Evolutionary conservation across 2,797 vertebrate species (phyloP).

Genomic region (Myotis planiceps): DNA sequence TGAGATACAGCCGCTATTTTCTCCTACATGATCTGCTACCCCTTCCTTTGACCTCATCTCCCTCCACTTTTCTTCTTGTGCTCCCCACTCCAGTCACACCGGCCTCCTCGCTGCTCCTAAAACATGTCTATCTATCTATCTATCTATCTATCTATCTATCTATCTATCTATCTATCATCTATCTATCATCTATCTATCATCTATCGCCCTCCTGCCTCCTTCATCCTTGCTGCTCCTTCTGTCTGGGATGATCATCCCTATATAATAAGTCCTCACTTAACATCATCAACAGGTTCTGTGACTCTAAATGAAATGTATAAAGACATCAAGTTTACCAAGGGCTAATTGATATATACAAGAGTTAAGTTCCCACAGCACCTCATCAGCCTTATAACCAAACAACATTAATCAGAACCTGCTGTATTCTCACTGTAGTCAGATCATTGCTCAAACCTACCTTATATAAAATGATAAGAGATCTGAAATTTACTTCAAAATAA

Average conservation of each 20-base stretch:
- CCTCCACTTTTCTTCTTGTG: not conserved
- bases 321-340: not conserved
- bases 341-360: not conserved
- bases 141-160: not conserved
- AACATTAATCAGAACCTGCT: not conserved
- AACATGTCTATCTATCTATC: not conserved
- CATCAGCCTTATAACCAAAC: not conserved
- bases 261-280: not conserved
- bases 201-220: not conserved
- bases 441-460: not conserved
- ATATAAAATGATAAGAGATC: not conserved
- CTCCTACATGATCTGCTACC: not conserved
- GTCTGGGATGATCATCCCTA: not conserved
- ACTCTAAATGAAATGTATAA: not conserved
- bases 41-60: not conserved
- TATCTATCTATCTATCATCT: not conserved
- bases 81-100: not conserved
- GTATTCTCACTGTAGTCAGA: not conserved
- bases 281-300: not conserved
- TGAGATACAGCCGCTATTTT: not conserved
- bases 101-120: not conserved
- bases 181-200: not conserved
- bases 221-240: not conserved
- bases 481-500: not conserved
- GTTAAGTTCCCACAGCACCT: not conserved